Conservation (phyloP, 2,113 vertebrate genomes). For the Montifringilla adamsi region DNA sequence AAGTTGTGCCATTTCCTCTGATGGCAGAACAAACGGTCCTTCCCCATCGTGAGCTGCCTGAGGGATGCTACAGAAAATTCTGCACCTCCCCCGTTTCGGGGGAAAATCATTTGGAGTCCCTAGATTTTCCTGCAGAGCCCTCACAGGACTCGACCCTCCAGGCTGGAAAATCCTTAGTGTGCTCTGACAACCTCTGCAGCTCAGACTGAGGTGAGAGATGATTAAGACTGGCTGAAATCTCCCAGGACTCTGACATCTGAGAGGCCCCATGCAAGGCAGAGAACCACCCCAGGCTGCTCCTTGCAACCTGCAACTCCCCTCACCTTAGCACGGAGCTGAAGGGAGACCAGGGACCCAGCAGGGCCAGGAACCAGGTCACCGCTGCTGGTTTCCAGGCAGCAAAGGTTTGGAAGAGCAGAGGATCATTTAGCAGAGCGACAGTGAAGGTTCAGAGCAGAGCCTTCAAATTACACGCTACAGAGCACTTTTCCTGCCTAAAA, state of each 20-base stretch:
- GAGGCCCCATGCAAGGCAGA: conserved; percentile 12
- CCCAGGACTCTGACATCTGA: conserved; percentile 33
- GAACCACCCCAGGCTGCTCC: conserved; percentile 8
- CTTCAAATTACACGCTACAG: conserved; percentile 65
- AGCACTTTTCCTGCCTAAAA: conserved; percentile 65
- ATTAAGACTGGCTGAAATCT: conserved; percentile 60
- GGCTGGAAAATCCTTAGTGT: conserved; percentile 40
- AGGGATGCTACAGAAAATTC: neutral
- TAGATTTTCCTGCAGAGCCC: neutral
- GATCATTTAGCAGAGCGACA: conserved; percentile 59
- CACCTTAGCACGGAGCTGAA: neutral
- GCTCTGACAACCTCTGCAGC: conserved; percentile 49
- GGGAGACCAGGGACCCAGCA: neutral
- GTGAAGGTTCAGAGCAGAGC: conserved; percentile 58
- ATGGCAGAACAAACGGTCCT: neutral
- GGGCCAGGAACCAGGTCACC: conserved; percentile 55
- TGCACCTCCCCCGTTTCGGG: neutral
- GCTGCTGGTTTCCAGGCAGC: conserved; percentile 56
- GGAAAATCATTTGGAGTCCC: neutral
- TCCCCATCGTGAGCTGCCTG: fast-evolving
- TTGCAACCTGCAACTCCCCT: neutral
- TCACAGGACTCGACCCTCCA: neutral
- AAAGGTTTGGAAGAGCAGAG: conserved; percentile 55
- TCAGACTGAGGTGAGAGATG: conserved; percentile 54
- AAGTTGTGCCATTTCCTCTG: neutral